Conservation (phyloP, 2,797 vertebrate species). For the Coilia nasus region DNA sequence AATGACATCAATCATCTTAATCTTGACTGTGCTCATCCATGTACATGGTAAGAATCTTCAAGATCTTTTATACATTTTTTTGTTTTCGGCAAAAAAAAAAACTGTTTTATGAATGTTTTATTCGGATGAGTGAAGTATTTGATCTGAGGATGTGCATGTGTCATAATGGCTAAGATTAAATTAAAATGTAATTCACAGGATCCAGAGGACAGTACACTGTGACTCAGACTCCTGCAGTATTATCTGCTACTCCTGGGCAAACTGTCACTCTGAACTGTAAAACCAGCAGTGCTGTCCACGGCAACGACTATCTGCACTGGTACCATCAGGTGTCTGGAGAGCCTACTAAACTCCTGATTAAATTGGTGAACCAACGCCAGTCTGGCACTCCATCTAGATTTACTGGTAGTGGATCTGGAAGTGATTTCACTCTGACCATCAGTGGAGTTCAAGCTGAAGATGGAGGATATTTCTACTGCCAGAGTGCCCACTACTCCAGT, state of each 20-base stretch:
- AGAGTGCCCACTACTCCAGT: background rate
- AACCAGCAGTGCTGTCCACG: background rate
- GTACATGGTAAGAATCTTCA: too few relatives aligned
- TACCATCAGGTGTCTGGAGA: background rate
- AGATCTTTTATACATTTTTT: background rate
- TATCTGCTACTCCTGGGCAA: background rate
- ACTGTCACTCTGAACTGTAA: slow-evolving; percentile 10
- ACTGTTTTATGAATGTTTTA: background rate
- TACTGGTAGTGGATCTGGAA: background rate
- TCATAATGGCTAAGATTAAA: too few relatives aligned
- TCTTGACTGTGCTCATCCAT: too few relatives aligned
- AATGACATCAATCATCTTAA: too few relatives aligned
- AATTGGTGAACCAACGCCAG: too few relatives aligned
- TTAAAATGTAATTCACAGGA: background rate
- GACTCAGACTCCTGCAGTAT: slow-evolving; percentile 7
- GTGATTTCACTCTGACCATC: background rate
- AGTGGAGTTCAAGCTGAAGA: background rate
- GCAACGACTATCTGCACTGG: background rate
- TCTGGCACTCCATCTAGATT: background rate
- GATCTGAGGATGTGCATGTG: too few relatives aligned
- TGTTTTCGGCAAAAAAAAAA: too few relatives aligned
- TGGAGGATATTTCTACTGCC: background rate
- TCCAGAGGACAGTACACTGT: background rate
- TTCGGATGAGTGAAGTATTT: background rate
- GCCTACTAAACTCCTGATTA: background rate